Conservation (phyloP, 37 sponge, comb jelly and placozoan genomes). For the Lycopodina hypogea region DNA sequence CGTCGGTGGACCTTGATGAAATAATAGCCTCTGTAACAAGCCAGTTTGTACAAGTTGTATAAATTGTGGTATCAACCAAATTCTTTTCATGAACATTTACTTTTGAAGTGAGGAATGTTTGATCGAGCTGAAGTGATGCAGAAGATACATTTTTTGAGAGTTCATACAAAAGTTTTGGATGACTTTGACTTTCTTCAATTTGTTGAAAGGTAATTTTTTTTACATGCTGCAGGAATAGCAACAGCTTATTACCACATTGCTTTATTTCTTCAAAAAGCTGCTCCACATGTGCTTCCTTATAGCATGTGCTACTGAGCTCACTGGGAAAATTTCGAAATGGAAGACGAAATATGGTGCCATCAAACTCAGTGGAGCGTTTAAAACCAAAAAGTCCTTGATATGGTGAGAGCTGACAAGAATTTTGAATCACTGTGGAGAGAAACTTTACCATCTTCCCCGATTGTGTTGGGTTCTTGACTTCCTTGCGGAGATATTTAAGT, state of each 20-base stretch:
- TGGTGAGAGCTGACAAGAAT: slow-evolving; percentile 45
- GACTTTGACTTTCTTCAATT: slow-evolving; percentile 1
- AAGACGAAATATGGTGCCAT: slow-evolving; percentile 75
- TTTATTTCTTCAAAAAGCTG: slow-evolving; percentile 17
- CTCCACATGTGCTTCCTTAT: slow-evolving; percentile 4
- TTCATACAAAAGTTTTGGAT: neutral
- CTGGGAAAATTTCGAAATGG: slow-evolving; percentile 61
- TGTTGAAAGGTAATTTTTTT: slow-evolving; percentile 29
- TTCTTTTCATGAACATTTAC: neutral
- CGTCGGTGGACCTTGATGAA: neutral
- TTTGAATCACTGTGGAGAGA: neutral
- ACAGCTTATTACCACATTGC: slow-evolving; percentile 22
- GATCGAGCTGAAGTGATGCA: neutral
- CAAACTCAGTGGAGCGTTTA: slow-evolving; percentile 1
- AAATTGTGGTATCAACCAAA: too few species aligned
- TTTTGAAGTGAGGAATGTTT: neutral
- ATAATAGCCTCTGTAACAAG: neutral
- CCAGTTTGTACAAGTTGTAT: neutral
- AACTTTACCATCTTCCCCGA: slow-evolving; percentile 53
- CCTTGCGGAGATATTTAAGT: slow-evolving; percentile 27
- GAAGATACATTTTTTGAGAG: neutral
- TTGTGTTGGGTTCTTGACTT: slow-evolving; percentile 20
- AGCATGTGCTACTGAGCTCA: slow-evolving; percentile 47
- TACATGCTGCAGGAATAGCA: slow-evolving; percentile 63
- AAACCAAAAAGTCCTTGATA: slow-evolving; percentile 58